phyloP scores from a whole-genome alignment of 2,797 vertebrate genomes.

The Ataeniobius toweri region DNA sequence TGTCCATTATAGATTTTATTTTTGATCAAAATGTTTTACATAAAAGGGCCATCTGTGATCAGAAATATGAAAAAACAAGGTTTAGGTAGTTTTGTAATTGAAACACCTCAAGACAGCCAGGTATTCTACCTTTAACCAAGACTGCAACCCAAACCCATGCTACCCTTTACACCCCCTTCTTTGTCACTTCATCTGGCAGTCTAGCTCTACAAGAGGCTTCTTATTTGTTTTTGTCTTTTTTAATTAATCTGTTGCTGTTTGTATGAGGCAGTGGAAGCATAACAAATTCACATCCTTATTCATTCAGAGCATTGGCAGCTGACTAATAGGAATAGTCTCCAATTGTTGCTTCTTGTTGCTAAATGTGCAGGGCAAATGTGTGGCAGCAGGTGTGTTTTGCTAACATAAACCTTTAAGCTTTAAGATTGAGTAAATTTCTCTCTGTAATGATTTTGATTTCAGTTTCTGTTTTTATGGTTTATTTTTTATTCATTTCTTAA shows the following conservation, averaged over 20 bases:
- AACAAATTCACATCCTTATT: slow-evolving; percentile 19
- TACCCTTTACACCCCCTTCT: background rate
- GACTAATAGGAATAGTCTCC: slow-evolving; percentile 31
- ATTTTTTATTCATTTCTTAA: too few relatives aligned
- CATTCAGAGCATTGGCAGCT: slow-evolving; percentile 20
- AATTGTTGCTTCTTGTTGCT: slow-evolving; percentile 25
- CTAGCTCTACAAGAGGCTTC: slow-evolving; percentile 29
- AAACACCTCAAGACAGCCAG: slow-evolving; percentile 11
- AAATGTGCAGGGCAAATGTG: slow-evolving; percentile 14
- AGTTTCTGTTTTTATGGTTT: too few relatives aligned
- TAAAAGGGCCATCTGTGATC: background rate
- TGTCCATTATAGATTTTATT: slow-evolving; percentile 27
- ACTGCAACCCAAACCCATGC: background rate
- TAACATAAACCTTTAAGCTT: too few relatives aligned
- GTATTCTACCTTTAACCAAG: slow-evolving; percentile 8
- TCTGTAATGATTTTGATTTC: too few relatives aligned
- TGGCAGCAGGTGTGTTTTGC: slow-evolving; percentile 40
- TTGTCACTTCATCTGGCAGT: slow-evolving; percentile 3
- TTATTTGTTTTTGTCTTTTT: slow-evolving; percentile 40
- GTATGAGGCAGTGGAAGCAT: slow-evolving; percentile 20
- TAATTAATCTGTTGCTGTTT: slow-evolving; percentile 53
- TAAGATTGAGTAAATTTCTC: too few relatives aligned
- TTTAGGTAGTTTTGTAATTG: background rate
- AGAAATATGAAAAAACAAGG: background rate
- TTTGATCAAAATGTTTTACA: background rate